A percentile compares a stretch with the other conserved stretches of the same genome.
Conservation (phyloP, 2,113 vertebrate species). For the Muntiacus reevesi region DNA sequence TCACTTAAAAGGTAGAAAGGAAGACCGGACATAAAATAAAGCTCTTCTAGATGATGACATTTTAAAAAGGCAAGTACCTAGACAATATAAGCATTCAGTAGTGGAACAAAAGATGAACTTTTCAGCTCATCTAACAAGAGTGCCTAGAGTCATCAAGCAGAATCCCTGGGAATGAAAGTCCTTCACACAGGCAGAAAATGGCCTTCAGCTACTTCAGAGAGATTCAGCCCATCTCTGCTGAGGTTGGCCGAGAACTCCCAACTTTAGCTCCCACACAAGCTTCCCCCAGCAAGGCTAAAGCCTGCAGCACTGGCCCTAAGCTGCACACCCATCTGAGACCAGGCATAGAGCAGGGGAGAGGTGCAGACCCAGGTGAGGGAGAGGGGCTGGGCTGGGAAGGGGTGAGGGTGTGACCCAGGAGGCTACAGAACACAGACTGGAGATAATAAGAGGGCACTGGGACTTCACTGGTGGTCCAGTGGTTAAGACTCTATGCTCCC, state of each 20-base stretch:
- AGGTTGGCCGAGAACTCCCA: background rate
- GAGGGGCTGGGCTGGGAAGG: too few relatives aligned
- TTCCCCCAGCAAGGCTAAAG: background rate
- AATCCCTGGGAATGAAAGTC: background rate
- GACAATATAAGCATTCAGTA: background rate
- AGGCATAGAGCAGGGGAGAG: background rate
- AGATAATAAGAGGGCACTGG: background rate
- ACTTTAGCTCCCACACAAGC: background rate
- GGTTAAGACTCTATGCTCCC: background rate
- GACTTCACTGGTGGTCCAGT: background rate
- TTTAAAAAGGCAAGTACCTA: background rate
- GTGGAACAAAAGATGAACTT: background rate
- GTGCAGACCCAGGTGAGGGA: background rate
- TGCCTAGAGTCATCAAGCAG: background rate
- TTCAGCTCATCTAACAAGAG: background rate
- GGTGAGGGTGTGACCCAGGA: background rate
- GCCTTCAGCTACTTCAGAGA: background rate
- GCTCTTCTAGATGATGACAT: background rate
- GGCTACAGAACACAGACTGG: background rate
- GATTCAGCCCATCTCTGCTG: background rate
- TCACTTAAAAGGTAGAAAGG: background rate
- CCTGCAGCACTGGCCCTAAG: fast-evolving
- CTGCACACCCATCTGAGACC: background rate
- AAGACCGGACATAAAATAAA: background rate
- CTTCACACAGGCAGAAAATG: background rate